Evolutionary conservation across 2,888 invertebrate species (phyloP), one percentile per base, ranked within the genome.

Genomic region (Adela reaumurella): DNA sequence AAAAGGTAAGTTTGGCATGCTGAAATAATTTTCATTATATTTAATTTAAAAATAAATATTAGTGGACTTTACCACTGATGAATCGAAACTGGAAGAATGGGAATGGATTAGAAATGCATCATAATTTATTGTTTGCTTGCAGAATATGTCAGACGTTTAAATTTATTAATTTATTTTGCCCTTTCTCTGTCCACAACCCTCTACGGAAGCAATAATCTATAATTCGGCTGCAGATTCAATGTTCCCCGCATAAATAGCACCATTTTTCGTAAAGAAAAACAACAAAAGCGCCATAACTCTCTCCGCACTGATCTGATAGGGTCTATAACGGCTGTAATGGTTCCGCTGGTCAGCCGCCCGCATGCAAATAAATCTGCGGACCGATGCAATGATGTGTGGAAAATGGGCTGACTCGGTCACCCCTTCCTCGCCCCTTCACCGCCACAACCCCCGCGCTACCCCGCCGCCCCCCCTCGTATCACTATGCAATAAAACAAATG

Each of bases 301-400:
- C 63, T 65, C 68, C 65, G 68, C 71, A 77, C 70, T 73, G 71
- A 78, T 78, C 78, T 73, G 78, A 78, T 78, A 78, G 62, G 62
- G 58, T 57, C 63, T 19, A 68, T 78, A 78, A 78, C 76, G 77
- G 78, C 70, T 68, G 70, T 78, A 78, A 78, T 78, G 74, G 73
- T 74, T 78, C 78, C 52, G 52, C 77, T 78, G 78, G 76, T 74
- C 78, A 78, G 76, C 76, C 72, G 77, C 77, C 79, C 78, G 77
- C 80, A 80, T 78, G 80, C 80, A 78, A 80, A 80, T 80, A 80
- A 80, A 80, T 80, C 79, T 74, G 71, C 70, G 70, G 65, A 68
- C 74, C 71, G 65, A 78, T 77, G 79, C 79, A 79, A 78, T 80
- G 78, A 79, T 78, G 78, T 79, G 80, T 78, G 74, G 74, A 77